phyloP scores from a whole-genome alignment of 2,888 invertebrate species.

The Serripes groenlandicus region DNA sequence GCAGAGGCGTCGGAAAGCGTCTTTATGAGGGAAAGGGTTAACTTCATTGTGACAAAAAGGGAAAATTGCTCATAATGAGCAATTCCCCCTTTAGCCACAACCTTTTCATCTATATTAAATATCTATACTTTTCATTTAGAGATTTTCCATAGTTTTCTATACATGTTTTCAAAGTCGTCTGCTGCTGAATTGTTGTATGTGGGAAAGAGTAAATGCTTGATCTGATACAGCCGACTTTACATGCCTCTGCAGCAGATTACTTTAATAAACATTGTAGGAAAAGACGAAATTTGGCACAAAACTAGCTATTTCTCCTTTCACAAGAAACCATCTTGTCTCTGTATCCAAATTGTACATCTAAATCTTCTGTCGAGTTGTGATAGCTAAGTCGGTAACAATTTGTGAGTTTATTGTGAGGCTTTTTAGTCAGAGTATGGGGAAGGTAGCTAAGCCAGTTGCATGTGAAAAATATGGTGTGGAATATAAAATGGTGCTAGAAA shows the following conservation, averaged over 20 bases:
- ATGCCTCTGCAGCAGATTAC: neutral
- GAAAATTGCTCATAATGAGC: neutral
- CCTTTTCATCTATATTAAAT: neutral
- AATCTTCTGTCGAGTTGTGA: no score
- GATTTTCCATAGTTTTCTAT: neutral
- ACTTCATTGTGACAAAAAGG: neutral
- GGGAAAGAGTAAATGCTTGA: neutral
- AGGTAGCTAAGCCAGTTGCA: no score
- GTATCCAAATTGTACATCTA: no score
- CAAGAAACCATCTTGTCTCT: no score
- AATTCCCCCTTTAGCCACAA: slow-evolving; percentile 1
- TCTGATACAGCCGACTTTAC: neutral
- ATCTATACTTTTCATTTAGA: no score
- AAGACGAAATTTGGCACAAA: neutral
- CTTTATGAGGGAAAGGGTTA: no score
- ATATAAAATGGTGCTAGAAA: no score
- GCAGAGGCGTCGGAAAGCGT: no score
- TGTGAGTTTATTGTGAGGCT: no score
- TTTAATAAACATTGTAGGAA: neutral
- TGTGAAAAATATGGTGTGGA: no score
- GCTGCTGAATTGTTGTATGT: neutral
- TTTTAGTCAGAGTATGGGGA: no score
- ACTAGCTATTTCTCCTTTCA: neutral
- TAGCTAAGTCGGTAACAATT: no score
- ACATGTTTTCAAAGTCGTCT: neutral